Evolutionary conservation across 2,888 invertebrate species (phyloP).

Genomic region (Pyrocoelia pectoralis): DNA sequence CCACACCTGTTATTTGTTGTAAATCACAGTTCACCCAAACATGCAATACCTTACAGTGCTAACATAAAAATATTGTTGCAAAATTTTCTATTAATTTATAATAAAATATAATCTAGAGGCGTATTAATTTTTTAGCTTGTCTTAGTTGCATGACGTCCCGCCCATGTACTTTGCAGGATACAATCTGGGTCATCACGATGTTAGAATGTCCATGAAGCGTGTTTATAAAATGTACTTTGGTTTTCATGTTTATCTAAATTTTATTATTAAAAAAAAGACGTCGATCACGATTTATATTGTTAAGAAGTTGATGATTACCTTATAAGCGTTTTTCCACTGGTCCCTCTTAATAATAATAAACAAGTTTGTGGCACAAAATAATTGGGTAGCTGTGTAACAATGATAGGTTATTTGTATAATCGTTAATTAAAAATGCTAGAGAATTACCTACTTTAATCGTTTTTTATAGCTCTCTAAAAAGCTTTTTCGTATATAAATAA

Average conservation of each 20-base stretch:
- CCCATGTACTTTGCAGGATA: conserved; percentile 45
- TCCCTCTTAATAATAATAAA: neutral
- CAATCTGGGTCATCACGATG: conserved; percentile 49
- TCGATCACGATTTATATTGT: conserved; percentile 1
- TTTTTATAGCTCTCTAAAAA: no score
- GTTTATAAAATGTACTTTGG: conserved; percentile 19
- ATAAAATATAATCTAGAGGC: conserved; percentile 47
- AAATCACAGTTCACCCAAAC: conserved; percentile 47
- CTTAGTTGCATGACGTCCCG: conserved; percentile 43
- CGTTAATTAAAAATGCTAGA: neutral
- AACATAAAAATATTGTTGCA: conserved; percentile 46
- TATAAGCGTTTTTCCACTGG: neutral
- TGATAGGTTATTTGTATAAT: neutral
- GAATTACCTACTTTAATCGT: no score
- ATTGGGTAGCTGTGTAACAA: neutral
- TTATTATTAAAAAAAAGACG: neutral
- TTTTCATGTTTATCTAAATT: conserved; percentile 3
- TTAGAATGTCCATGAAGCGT: conserved; percentile 37
- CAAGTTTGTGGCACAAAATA: neutral
- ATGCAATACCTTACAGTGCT: conserved; percentile 41
- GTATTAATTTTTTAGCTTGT: conserved; percentile 47
- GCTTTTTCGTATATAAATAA: no score
- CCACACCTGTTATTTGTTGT: conserved; percentile 41
- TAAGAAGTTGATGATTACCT: neutral
- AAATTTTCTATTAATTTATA: conserved; percentile 40